Conservation (phyloP, 2,113 vertebrate species). For the Microcebus ravelobensis region DNA sequence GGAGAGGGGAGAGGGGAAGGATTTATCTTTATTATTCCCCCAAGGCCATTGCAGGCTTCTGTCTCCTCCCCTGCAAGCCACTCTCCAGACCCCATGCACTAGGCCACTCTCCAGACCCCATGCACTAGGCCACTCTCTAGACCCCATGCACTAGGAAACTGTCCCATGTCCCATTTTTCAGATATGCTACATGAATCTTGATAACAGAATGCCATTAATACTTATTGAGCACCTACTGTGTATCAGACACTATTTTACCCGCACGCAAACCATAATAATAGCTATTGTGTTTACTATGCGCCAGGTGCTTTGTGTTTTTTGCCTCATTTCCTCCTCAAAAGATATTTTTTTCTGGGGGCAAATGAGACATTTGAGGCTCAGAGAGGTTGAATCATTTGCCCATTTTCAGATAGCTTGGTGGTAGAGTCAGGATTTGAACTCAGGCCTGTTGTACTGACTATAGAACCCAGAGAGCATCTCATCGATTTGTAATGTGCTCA, state of each 20-base stretch:
- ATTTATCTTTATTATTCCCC: too few species aligned
- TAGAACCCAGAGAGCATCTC: neutral
- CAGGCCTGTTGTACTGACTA: neutral
- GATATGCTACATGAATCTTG: neutral
- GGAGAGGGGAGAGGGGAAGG: too few species aligned
- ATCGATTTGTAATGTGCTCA: neutral
- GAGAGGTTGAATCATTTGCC: neutral
- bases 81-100: too few species aligned
- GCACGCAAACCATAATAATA: neutral
- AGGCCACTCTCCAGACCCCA: too few species aligned
- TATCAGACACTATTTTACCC: neutral
- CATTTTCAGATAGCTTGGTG: neutral
- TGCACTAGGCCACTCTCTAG: neutral
- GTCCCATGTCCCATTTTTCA: neutral
- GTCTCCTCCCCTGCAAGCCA: too few species aligned
- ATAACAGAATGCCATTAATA: neutral
- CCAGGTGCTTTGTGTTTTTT: neutral
- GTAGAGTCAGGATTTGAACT: neutral
- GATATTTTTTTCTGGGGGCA: neutral
- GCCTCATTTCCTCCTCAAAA: neutral
- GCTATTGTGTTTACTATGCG: neutral
- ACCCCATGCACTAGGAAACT: neutral
- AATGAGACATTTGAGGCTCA: neutral
- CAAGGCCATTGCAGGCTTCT: too few species aligned
- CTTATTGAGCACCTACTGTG: neutral